Conservation (phyloP, 2,113 vertebrate species). For the Microcebus tavaratra region DNA sequence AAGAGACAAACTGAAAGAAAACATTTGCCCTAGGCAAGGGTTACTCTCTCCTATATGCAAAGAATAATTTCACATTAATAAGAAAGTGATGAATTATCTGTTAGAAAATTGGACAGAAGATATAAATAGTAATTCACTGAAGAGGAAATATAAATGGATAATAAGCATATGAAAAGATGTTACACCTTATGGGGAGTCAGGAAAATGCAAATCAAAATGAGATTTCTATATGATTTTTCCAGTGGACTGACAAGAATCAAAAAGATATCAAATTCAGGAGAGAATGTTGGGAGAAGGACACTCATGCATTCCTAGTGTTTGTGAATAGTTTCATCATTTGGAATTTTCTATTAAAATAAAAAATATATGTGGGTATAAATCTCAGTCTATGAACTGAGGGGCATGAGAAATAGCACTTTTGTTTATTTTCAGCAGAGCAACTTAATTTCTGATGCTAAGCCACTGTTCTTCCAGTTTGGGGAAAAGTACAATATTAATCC, state of each 20-base stretch:
- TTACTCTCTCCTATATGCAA: no score
- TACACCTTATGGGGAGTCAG: neutral
- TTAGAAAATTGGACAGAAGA: neutral
- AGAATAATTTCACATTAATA: neutral
- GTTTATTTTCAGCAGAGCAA: neutral
- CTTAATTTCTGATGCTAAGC: neutral
- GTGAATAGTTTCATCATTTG: neutral
- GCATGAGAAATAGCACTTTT: neutral
- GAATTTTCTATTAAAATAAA: neutral
- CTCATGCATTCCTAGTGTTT: neutral
- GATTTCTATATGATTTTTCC: neutral
- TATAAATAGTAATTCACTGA: neutral
- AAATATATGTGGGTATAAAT: fast-evolving
- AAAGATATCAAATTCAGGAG: neutral
- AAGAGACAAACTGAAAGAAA: neutral
- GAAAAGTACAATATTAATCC: neutral
- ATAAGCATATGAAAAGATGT: neutral
- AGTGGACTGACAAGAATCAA: neutral
- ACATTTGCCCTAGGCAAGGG: neutral
- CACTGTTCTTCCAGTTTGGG: neutral
- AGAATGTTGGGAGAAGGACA: neutral
- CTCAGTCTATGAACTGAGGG: neutral
- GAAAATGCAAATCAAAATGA: neutral
- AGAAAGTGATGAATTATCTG: neutral
- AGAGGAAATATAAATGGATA: neutral